Base-by-base conservation (phyloP, 2,888 invertebrate species). In the Diabrotica balteata region DNA sequence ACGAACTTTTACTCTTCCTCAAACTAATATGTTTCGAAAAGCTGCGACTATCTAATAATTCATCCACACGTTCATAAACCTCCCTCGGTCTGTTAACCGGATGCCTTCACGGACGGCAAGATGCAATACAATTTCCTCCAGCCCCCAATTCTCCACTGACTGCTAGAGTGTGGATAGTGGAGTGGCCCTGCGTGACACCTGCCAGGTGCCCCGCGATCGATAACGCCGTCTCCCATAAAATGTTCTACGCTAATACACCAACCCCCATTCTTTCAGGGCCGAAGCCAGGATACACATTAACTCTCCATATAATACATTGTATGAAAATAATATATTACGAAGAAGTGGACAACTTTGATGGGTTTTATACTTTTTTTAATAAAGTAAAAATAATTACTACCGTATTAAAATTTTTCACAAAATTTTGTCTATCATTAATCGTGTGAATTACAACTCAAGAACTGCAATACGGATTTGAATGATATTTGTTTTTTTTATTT, bases 151-250 rank as follows among this genome's bases (percentile, higher is more conserved):
- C 52, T 64, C 63, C 63, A 51, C 42, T 51, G 58, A 58, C 63
- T 51, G 49, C 43, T 50, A 22, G 44, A 63, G 55, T 51, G 50
- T 50, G 63, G 58, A 63, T 63, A 63, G 63, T 51, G 57, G 43
- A 62, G 62, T 44, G 49, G 64, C 51, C 62, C 59, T 73, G 70
- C 73, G 70, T 71, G 72, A 70, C 72, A 76, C 76, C 75, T 75
- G 74, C 67, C 72, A 75, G 76, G 74, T 75, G 70, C 67, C 67
- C 66, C 54, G 57, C 72, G 77, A 76, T 77, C 77, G 75, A 77
- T 77, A 77, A 71, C 66, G 62, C 66, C 68, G 75, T 76, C 73
- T 73, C 72, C 69, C 73, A 72, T 72, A 54, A 65, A 66, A 68
- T 59, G 66, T 68, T 63, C 62, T 66, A 63, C 68, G 66, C 59